Evolutionary conservation across 2,888 invertebrate species (phyloP).

Genomic region (Pristionchus exspectatus): DNA sequence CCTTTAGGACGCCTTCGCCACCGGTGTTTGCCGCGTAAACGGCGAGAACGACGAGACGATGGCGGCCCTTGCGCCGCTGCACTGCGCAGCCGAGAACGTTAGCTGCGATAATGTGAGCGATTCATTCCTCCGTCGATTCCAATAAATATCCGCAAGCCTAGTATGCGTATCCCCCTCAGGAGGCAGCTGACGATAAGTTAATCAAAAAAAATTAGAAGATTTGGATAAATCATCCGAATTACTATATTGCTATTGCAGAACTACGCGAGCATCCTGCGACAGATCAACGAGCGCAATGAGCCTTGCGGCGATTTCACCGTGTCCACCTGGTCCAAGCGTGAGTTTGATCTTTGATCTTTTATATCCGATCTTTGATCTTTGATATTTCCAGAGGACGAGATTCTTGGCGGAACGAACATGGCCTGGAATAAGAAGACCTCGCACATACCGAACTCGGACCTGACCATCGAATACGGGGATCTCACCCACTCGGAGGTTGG

Average conservation of each 20-base stretch:
- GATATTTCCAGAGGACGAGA: constrained; percentile 60
- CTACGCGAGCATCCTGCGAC: constrained; percentile 34
- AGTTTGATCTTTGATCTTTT: neutral
- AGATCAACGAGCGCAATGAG: constrained; percentile 46
- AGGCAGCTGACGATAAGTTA: too few relatives aligned
- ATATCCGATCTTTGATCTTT: constrained; percentile 38
- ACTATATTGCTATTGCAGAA: neutral
- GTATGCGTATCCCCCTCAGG: neutral
- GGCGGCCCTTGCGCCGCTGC: neutral
- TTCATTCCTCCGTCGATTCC: neutral
- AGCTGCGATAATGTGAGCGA: constrained; percentile 2
- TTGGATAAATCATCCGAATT: neutral
- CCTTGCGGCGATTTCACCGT: constrained; percentile 6
- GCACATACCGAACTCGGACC: constrained; percentile 61
- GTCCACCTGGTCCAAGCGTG: constrained; percentile 45
- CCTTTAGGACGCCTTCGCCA: constrained; percentile 37
- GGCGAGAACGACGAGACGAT: neutral
- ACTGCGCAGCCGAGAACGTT: neutral
- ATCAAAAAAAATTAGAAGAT: neutral
- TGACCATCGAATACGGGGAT: constrained; percentile 52
- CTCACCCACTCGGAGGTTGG: constrained; percentile 52
- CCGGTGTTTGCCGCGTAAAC: neutral
- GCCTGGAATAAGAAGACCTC: constrained; percentile 62
- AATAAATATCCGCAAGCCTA: neutral
- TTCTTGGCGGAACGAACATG: constrained; percentile 59